These are phyloP conservation scores for Dipodomys merriami DNA, from an alignment of 2,113 vertebrate genomes.

Conservation along the genomic window DNA sequence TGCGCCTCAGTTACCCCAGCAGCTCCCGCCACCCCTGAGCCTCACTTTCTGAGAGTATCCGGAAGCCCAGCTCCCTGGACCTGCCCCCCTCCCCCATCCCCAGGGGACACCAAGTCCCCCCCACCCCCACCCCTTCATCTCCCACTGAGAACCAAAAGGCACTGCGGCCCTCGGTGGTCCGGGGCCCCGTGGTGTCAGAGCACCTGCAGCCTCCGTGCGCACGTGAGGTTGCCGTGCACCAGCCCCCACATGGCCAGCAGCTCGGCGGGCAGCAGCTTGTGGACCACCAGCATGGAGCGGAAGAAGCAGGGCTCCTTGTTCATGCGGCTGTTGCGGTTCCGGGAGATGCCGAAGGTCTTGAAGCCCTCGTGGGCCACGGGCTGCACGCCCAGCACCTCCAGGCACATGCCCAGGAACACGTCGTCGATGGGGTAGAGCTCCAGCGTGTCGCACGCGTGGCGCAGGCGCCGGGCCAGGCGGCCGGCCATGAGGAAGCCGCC, in stretches of 20 bases:
- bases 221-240: slow-evolving; percentile 93
- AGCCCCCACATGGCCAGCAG: slow-evolving; percentile 95
- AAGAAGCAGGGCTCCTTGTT: slow-evolving; percentile 97
- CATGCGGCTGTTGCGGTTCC: slow-evolving; percentile 93
- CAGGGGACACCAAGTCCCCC: no score
- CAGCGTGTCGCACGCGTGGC: slow-evolving; percentile 88
- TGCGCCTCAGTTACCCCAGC: neutral
- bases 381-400: slow-evolving; percentile 91
- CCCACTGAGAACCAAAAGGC: neutral
- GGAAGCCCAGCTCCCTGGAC: neutral
- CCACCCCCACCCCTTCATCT: neutral
- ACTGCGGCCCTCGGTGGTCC: no score
- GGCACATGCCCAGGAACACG: slow-evolving; percentile 97
- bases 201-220: slow-evolving; percentile 90
- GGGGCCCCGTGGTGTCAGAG: slow-evolving; percentile 85
- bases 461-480: slow-evolving; percentile 88
- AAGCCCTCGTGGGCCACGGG: slow-evolving; percentile 93
- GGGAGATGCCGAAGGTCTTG: slow-evolving; percentile 97
- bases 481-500: slow-evolving; percentile 96
- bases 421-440: slow-evolving; percentile 97
- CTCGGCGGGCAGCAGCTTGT: slow-evolving; percentile 95
- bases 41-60: neutral
- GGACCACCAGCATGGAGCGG: slow-evolving; percentile 95
- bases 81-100: no score
- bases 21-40: neutral